Evolutionary conservation across 1,140 invertebrate genomes (phyloP).

Genomic region (Ruditapes philippinarum): DNA sequence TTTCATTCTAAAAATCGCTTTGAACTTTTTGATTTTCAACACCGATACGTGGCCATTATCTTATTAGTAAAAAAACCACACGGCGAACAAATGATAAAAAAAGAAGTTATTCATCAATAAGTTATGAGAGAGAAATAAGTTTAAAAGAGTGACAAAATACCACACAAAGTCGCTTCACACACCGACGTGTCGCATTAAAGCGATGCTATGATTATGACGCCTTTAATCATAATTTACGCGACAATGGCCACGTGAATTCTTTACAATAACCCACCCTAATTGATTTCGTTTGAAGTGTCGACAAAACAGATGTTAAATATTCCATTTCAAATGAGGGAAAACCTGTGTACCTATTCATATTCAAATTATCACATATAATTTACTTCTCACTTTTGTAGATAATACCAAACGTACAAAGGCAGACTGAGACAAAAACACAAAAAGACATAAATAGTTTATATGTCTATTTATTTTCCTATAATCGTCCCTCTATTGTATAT

Average conservation of each 20-base stretch:
- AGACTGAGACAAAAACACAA: too few species aligned
- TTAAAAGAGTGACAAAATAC: neutral
- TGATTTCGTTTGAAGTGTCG: slow-evolving; percentile 14
- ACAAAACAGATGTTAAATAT: slow-evolving; percentile 15
- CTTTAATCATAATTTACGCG: slow-evolving; percentile 16
- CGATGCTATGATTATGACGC: neutral
- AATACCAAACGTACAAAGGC: too few species aligned
- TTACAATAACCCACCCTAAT: slow-evolving; percentile 11
- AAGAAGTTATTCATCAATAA: neutral
- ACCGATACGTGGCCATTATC: neutral
- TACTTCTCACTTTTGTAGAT: neutral
- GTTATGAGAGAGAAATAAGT: neutral
- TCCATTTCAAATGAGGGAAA: neutral
- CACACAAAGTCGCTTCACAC: neutral
- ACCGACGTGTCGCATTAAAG: neutral
- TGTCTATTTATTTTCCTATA: too few species aligned
- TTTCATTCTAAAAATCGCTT: neutral
- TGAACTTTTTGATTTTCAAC: neutral
- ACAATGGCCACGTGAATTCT: slow-evolving; percentile 6
- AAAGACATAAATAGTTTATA: too few species aligned
- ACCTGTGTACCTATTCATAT: neutral
- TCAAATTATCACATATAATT: neutral
- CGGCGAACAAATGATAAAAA: neutral
- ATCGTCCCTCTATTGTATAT: too few species aligned
- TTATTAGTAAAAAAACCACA: neutral